Percentiles rank a stretch among this genome's conserved stretches.
Conservation (phyloP, 2,888 invertebrate species). For the Drosophila pseudotakahashii region DNA sequence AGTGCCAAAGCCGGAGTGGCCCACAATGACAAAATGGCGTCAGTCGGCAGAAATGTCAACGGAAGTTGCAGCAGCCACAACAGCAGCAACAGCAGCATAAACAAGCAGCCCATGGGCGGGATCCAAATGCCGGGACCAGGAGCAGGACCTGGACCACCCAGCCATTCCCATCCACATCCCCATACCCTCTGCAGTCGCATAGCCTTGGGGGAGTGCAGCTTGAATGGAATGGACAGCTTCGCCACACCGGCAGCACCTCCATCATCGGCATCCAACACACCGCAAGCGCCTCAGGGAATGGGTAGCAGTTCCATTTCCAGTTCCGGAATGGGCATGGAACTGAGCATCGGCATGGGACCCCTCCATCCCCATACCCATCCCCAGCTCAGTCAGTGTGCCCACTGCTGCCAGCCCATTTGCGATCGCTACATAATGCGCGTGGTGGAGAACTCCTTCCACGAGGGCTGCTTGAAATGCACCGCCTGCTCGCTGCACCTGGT, state of each 20-base stretch:
- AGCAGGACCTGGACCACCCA: conserved; percentile 48
- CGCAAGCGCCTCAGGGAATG: conserved; percentile 66
- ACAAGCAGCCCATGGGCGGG: conserved; percentile 39
- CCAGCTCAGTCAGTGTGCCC: conserved; percentile 86
- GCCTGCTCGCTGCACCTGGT: conserved; percentile 89
- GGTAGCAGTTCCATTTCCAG: conserved; percentile 32
- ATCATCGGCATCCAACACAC: conserved; percentile 50
- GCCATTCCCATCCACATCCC: neutral
- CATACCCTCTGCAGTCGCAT: conserved; percentile 58
- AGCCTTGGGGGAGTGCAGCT: conserved; percentile 77
- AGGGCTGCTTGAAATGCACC: conserved; percentile 90
- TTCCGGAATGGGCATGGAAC: conserved; percentile 32
- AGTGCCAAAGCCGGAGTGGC: conserved; percentile 42
- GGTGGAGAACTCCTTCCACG: conserved; percentile 90
- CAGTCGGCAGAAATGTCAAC: conserved; percentile 74
- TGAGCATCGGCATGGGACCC: conserved; percentile 7
- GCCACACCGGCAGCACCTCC: conserved; percentile 53
- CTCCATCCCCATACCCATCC: no score
- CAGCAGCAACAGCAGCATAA: conserved; percentile 67
- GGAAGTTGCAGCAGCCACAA: conserved; percentile 77
- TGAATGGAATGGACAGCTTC: conserved; percentile 66
- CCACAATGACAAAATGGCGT: conserved; percentile 78
- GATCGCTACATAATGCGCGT: conserved; percentile 91
- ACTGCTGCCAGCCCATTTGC: conserved; percentile 89
- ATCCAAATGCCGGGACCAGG: conserved; percentile 50